A percentile compares a stretch with the other conserved stretches of the same genome.
These are phyloP conservation scores for Pipistrellus pipistrellus DNA, from an alignment of 2,797 vertebrate species.

Conservation along the genomic window DNA sequence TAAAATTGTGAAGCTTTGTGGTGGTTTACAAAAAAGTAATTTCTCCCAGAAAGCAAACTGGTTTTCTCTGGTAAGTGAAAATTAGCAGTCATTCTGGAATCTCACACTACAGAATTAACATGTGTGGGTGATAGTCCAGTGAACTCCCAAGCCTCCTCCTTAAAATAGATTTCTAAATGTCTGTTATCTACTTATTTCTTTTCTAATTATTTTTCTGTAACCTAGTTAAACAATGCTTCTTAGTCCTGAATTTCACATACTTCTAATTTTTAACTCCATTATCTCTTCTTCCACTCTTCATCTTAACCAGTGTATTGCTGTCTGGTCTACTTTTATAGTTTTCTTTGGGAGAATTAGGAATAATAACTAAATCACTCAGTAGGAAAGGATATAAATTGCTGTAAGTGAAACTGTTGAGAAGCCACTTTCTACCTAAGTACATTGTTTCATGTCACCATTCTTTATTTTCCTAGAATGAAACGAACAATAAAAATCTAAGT, in stretches of 20 bases:
- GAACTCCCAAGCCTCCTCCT: background rate
- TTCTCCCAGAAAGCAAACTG: conserved; percentile 14
- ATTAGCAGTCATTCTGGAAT: background rate
- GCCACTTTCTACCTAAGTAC: background rate
- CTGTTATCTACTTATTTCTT: background rate
- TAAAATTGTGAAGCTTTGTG: background rate
- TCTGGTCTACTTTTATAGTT: background rate
- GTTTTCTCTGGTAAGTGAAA: background rate
- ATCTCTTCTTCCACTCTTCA: background rate
- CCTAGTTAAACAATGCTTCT: background rate
- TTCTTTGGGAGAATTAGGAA: conserved; percentile 54
- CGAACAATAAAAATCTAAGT: conserved; percentile 6
- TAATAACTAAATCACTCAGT: conserved; percentile 11
- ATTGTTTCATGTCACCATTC: background rate
- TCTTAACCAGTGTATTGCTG: background rate
- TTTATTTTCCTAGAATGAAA: conserved; percentile 33
- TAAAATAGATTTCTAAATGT: background rate
- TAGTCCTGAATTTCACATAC: background rate
- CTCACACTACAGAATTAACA: background rate
- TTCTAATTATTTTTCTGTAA: conserved; percentile 38
- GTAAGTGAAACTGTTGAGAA: background rate
- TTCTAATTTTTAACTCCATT: background rate
- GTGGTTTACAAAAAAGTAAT: background rate
- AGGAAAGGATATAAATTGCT: conserved; percentile 20
- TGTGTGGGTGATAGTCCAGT: background rate